These are phyloP conservation scores for Phortica variegata DNA, from an alignment of 1,140 invertebrate species.

Conservation along the genomic window DNA sequence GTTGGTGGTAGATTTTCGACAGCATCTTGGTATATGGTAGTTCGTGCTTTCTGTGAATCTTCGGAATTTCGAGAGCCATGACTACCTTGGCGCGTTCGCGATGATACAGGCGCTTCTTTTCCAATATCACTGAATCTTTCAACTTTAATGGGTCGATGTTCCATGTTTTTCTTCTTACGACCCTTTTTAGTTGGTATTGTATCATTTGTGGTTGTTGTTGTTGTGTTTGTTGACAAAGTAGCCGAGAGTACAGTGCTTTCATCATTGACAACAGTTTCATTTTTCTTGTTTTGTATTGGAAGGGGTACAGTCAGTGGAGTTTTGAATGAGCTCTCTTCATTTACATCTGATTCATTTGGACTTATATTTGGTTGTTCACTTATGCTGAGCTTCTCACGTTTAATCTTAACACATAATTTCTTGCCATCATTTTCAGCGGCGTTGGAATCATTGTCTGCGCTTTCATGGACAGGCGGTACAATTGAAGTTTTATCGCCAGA, in stretches of 20 bases:
- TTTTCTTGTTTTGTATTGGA: too few species aligned
- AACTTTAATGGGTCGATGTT: conserved; percentile 42
- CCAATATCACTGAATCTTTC: conserved; percentile 46
- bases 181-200: conserved; percentile 20
- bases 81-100: conserved; percentile 37
- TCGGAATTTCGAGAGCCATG: conserved; percentile 15
- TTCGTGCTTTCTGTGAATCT: conserved; percentile 11
- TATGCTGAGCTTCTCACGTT: conserved; percentile 40
- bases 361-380: conserved; percentile 2
- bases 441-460: not conserved
- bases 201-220: conserved; percentile 1
- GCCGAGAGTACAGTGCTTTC: conserved; percentile 22
- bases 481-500: not conserved
- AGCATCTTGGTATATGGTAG: conserved; percentile 47
- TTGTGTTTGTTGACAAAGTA: conserved; percentile 13
- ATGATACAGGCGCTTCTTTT: conserved; percentile 25
- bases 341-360: not conserved
- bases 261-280: too few species aligned
- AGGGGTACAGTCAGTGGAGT: conserved; percentile 1
- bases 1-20: conserved; percentile 23
- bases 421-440: not conserved
- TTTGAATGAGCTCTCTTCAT: not conserved
- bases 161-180: conserved; percentile 29
- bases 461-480: conserved; percentile 4
- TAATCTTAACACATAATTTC: conserved; percentile 29